Evolutionary conservation across 2,888 invertebrate genomes (phyloP).

Genomic region (Deroplatys truncata): DNA sequence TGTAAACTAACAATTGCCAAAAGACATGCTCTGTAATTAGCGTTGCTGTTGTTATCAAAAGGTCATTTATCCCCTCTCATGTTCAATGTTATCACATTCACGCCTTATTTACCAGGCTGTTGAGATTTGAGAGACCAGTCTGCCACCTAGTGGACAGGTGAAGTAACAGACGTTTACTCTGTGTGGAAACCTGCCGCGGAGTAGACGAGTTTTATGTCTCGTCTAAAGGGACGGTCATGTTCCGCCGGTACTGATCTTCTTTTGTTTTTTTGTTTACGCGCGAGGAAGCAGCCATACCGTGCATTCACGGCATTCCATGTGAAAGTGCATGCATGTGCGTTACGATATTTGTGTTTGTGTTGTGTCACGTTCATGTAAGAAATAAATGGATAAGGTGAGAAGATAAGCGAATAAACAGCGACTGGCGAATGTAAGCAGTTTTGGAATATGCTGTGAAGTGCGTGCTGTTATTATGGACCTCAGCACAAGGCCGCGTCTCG

Average conservation of each 20-base stretch:
- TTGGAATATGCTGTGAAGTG: neutral
- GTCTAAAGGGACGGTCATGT: neutral
- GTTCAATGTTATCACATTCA: neutral
- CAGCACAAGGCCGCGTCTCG: conserved; percentile 34
- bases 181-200: neutral
- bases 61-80: neutral
- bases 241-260: neutral
- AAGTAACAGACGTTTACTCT: neutral
- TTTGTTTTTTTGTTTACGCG: neutral
- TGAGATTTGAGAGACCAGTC: neutral
- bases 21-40: neutral
- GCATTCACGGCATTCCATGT: neutral
- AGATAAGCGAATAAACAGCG: neutral
- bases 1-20: neutral
- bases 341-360: neutral
- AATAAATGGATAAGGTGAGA: too few species aligned
- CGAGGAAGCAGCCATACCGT: neutral
- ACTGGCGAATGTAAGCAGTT: neutral
- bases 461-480: conserved; percentile 33
- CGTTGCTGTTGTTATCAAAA: neutral
- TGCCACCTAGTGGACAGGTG: conserved; percentile 11
- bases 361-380: neutral
- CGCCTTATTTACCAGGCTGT: neutral
- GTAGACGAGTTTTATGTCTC: neutral
- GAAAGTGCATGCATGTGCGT: neutral